phyloP scores from a whole-genome alignment of 2,113 vertebrate genomes.

The Oxyruncus cristatus region DNA sequence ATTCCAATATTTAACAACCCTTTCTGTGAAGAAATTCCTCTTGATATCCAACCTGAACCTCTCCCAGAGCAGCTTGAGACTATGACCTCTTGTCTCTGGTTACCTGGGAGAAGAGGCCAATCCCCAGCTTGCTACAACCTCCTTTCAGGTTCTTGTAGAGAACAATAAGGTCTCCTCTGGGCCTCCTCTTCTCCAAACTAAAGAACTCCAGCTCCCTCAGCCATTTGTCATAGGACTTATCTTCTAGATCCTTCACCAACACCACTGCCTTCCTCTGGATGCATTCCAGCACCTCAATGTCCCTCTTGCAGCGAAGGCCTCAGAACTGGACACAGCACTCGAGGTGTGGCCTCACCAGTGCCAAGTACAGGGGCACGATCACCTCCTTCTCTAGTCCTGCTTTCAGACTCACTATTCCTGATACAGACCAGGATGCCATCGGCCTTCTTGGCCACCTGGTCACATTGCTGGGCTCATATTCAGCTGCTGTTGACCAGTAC shows the following conservation, averaged over 20 bases:
- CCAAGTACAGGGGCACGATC: not conserved
- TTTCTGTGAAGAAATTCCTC: not conserved
- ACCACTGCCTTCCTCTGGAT: not conserved
- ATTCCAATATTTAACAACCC: not conserved
- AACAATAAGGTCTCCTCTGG: not conserved
- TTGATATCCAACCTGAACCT: not conserved
- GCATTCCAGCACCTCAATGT: not conserved
- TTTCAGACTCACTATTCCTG: not conserved
- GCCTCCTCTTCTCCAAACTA: not conserved
- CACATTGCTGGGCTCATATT: not conserved
- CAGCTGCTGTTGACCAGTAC: not conserved
- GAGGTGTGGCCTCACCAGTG: not conserved
- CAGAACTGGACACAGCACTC: not conserved
- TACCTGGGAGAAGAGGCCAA: not conserved
- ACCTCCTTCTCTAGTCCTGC: not conserved
- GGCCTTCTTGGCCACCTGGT: not conserved
- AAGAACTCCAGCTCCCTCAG: not conserved
- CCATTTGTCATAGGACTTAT: not conserved
- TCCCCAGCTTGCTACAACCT: not conserved
- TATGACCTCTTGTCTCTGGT: not conserved
- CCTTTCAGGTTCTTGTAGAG: not conserved
- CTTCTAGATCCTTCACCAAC: not conserved
- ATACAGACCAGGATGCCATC: not conserved
- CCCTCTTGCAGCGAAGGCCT: not conserved
- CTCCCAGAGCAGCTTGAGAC: not conserved